Percentiles rank a stretch among this genome's conserved stretches.
phyloP scores from a whole-genome alignment of 2,888 invertebrate species.

The Trileptium ribeirensis region DNA sequence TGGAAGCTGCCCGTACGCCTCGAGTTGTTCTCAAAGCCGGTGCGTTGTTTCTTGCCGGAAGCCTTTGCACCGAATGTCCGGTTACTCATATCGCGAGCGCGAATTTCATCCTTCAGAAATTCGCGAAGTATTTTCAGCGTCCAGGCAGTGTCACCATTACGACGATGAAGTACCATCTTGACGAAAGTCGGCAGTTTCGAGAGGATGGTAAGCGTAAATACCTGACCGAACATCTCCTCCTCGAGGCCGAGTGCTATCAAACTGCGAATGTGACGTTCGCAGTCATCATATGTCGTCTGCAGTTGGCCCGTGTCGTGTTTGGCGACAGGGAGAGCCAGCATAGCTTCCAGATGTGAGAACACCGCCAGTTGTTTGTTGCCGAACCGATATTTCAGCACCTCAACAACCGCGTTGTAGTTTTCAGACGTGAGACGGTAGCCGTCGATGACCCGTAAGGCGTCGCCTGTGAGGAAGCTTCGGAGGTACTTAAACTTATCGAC shows the following conservation, averaged over 20 bases:
- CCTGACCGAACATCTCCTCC: background rate
- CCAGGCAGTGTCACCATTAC: background rate
- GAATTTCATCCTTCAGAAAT: background rate
- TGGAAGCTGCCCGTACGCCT: background rate
- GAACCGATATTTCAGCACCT: background rate
- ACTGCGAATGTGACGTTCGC: background rate
- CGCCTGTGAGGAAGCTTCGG: background rate
- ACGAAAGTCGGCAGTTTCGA: background rate
- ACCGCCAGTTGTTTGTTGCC: background rate
- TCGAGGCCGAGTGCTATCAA: background rate
- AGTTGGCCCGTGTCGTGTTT: background rate
- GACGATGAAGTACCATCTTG: background rate
- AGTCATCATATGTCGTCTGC: background rate
- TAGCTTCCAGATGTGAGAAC: background rate
- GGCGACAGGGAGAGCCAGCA: background rate
- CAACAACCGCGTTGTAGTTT: background rate
- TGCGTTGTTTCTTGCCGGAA: no score
- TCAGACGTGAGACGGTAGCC: background rate
- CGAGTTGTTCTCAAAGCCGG: background rate
- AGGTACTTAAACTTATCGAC: background rate
- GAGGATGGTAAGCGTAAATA: background rate
- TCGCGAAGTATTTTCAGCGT: background rate
- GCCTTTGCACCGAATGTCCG: background rate
- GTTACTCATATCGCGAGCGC: background rate
- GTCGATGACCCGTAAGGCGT: background rate